A percentile compares a stretch with the other conserved stretches of the same genome.
These are phyloP conservation scores for Lypha dubia DNA, from an alignment of 2,888 invertebrate species.

Conservation along the genomic window DNA sequence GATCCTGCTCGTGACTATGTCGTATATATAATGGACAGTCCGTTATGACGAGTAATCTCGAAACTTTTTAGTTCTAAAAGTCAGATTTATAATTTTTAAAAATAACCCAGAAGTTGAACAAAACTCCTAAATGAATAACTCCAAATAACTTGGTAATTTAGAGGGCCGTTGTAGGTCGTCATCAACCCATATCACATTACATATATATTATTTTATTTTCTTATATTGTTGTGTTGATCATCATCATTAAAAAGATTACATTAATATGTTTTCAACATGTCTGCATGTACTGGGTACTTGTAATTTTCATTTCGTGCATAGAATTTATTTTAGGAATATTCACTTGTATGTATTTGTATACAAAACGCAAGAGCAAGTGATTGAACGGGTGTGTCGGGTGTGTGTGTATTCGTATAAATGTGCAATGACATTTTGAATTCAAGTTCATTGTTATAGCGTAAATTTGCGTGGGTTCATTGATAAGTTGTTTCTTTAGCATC, in stretches of 20 bases:
- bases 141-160: too few relatives aligned
- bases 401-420: constrained; percentile 10
- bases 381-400: not conserved
- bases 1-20: too few relatives aligned
- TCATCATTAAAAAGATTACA: constrained; percentile 39
- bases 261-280: constrained; percentile 57
- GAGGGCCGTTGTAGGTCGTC: not conserved
- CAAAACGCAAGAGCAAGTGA: not conserved
- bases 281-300: constrained; percentile 39
- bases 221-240: constrained; percentile 13
- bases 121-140: too few relatives aligned
- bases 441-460: constrained; percentile 64
- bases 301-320: not conserved
- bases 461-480: constrained; percentile 58
- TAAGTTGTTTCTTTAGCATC: constrained; percentile 33
- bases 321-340: constrained; percentile 15
- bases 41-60: too few relatives aligned
- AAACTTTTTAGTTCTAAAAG: too few relatives aligned
- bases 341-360: too few relatives aligned
- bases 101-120: too few relatives aligned
- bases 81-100: too few relatives aligned
- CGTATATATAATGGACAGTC: too few relatives aligned
- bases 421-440: constrained; percentile 60
- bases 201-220: constrained; percentile 35
- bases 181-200: too few relatives aligned